Evolutionary conservation across 2,113 vertebrate species (phyloP), one percentile per base, ranked within the genome.

Genomic region (Silurus meridionalis): DNA sequence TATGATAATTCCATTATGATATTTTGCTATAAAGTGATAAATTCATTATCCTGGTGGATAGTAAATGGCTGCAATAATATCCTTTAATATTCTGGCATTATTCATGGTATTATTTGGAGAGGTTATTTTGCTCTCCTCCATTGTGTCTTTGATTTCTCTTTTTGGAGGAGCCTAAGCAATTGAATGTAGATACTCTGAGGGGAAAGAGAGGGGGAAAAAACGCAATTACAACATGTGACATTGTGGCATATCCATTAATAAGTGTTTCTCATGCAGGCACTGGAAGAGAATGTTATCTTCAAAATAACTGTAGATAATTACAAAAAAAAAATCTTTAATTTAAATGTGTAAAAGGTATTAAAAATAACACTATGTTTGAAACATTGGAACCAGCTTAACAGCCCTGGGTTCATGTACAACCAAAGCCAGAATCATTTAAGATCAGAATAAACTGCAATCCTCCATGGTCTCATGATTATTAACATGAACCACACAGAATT

Each of bases 1-100:
- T 93, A 87, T 94, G 92, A 95, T 95, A 93, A 94, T 94, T 94
- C 93, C 93, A 95, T 95, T 95, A 94, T 92, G 91, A 93, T 87
- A 93, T 92, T 92, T 93, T 92, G 93, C 93, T 93, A 94, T 94
- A 94, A 95, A 95, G 93, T 92, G 90, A 94, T 91, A 88, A 93
- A 94, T 94, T 95, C 93, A 94, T 95, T 94, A 95, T 93, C 90
- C 92, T 87, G 8, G 88, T 90, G 91, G 92, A 93, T 92, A 91
- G 92, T 92, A 90, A 91, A 91, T 92, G 91, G 90, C 90, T 92
- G 90, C 93, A 90, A 93, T 94, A 94, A 94, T 94, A 87, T 94
- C 90, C 91, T 91, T 90, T 92, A 92, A 91, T 91, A 92, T 93
- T 92, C 91, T 90, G 90, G 93, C 89, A 92, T 93, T 92, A 92